Conservation (phyloP, 2,888 invertebrate genomes). For the Pachycephus smyrnensis region DNA sequence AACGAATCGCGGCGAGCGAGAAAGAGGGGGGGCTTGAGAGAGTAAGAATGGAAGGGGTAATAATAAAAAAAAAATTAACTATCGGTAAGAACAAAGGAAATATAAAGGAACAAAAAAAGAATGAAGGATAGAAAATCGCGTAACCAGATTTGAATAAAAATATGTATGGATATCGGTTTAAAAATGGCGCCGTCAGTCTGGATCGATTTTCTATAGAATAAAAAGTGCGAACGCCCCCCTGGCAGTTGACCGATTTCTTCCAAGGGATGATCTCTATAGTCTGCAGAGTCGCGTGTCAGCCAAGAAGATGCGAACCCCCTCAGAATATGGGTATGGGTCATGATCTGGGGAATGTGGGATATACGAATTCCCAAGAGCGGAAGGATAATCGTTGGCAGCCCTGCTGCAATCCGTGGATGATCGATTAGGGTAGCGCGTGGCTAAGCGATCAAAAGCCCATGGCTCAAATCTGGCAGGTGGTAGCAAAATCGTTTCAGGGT, state of each 20-base stretch:
- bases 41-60: not conserved
- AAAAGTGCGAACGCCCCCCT: not conserved
- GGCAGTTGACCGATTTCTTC: not conserved
- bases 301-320: not conserved
- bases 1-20: not conserved
- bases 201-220: not conserved
- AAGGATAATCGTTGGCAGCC: constrained; percentile 2
- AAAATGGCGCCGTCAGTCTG: not conserved
- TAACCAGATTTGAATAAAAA: not conserved
- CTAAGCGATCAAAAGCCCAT: not conserved
- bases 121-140: not conserved
- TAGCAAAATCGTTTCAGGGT: not conserved
- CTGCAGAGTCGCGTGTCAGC: not conserved
- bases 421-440: constrained; percentile 7
- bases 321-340: not conserved
- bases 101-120: not conserved
- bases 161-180: not conserved
- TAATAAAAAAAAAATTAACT: not conserved
- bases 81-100: not conserved
- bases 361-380: not conserved
- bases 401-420: constrained; percentile 11
- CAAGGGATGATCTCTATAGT: not conserved
- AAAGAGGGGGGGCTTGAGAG: not conserved
- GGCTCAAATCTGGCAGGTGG: constrained; percentile 3
- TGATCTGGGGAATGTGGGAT: not conserved